These are phyloP conservation scores for Drymonia ruficornis DNA, from an alignment of 2,888 invertebrate species.

Conservation along the genomic window DNA sequence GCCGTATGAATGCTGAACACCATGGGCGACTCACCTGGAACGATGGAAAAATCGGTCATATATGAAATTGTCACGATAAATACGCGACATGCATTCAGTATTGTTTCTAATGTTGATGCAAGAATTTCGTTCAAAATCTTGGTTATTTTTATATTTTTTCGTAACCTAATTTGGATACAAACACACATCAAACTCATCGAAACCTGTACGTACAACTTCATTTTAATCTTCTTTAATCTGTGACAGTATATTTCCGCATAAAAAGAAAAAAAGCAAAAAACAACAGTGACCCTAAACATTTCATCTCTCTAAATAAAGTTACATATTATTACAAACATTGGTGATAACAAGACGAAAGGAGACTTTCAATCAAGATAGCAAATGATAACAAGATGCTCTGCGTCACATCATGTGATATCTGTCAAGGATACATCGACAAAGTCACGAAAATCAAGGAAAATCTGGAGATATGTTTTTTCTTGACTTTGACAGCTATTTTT, in stretches of 20 bases:
- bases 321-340: slow-evolving; percentile 24
- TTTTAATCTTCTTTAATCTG: no score
- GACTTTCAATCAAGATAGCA: slow-evolving; percentile 65
- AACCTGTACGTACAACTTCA: no score
- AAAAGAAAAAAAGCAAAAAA: background rate
- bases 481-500: background rate
- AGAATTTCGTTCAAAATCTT: background rate
- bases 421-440: slow-evolving; percentile 38
- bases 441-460: background rate
- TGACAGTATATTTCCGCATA: no score
- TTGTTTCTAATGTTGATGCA: slow-evolving; percentile 15
- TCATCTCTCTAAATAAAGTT: slow-evolving; percentile 20
- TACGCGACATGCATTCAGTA: slow-evolving; percentile 31
- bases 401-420: slow-evolving; percentile 42
- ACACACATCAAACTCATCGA: no score
- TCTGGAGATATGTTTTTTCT: background rate
- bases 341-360: slow-evolving; percentile 41
- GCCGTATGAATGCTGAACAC: slow-evolving; percentile 56
- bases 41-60: slow-evolving; percentile 54
- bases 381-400: slow-evolving; percentile 44
- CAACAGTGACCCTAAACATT: background rate
- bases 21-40: slow-evolving; percentile 57
- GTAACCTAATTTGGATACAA: no score
- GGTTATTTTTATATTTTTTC: no score
- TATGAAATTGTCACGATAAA: slow-evolving; percentile 38